Evolutionary conservation across 2,113 vertebrate genomes (phyloP).

Genomic region (Cynocephalus volans): DNA sequence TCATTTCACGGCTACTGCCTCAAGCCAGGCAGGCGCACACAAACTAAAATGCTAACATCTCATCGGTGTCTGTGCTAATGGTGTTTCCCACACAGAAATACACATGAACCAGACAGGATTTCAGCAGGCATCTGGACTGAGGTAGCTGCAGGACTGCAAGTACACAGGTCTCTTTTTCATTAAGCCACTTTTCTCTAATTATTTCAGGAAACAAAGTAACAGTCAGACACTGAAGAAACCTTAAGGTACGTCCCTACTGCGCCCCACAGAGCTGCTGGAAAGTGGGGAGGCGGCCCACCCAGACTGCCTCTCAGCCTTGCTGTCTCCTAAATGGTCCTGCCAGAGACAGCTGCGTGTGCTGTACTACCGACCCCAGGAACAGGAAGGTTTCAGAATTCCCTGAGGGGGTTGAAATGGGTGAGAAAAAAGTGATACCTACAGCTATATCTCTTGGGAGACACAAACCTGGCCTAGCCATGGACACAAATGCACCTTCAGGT

Average conservation of each 20-base stretch:
- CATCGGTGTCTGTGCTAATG: accelerated
- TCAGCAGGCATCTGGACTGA: background rate
- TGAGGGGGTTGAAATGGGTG: too few species aligned
- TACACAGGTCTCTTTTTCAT: background rate
- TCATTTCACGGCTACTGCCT: background rate
- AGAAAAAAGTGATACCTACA: too few species aligned
- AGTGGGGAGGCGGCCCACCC: background rate
- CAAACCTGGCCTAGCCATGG: too few species aligned
- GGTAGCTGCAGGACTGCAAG: background rate
- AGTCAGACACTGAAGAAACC: conserved; percentile 87
- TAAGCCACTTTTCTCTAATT: conserved; percentile 54
- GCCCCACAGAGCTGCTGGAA: background rate
- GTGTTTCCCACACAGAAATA: accelerated
- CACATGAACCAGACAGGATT: accelerated
- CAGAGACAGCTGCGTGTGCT: background rate
- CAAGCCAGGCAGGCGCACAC: background rate
- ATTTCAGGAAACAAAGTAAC: conserved; percentile 88
- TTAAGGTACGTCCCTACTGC: conserved; percentile 78
- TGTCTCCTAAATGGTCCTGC: accelerated
- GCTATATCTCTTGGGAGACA: too few species aligned
- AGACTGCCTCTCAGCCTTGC: background rate
- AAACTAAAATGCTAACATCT: accelerated
- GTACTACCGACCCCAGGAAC: background rate
- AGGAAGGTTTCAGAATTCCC: background rate
- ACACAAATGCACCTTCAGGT: background rate